Evolutionary conservation across 2,797 vertebrate species (phyloP).

Genomic region (Schizopygopsis malacanthus): DNA sequence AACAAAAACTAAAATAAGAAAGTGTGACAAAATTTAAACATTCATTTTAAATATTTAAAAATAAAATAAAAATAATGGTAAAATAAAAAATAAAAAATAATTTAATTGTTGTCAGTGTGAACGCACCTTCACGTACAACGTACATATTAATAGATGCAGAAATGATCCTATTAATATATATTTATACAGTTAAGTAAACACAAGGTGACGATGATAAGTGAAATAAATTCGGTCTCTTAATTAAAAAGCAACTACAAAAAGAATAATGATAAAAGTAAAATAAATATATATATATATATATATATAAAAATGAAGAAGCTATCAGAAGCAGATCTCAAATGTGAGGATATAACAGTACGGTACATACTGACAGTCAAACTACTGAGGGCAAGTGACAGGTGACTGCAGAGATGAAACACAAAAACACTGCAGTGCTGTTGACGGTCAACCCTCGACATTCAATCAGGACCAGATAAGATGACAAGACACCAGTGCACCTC

Average conservation of each 20-base stretch:
- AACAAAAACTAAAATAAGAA: not conserved
- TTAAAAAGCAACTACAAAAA: not conserved
- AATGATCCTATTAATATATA: conserved; percentile 36
- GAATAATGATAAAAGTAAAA: not conserved
- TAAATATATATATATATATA: not conserved
- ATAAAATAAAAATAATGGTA: not conserved
- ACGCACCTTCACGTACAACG: not conserved
- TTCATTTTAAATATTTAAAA: not conserved
- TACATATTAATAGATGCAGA: conserved; percentile 20
- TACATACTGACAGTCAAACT: conserved; percentile 64
- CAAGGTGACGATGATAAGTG: conserved; percentile 1
- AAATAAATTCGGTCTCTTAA: not conserved
- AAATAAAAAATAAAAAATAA: not conserved
- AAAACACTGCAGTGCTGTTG: conserved; percentile 63
- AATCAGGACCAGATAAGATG: conserved; percentile 1
- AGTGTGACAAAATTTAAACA: not conserved
- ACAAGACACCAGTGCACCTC: conserved; percentile 25
- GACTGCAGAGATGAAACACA: conserved; percentile 49
- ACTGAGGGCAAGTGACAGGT: conserved; percentile 46
- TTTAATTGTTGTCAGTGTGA: not conserved
- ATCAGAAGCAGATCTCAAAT: conserved; percentile 6
- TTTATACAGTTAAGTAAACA: conserved; percentile 20
- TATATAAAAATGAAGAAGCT: not conserved
- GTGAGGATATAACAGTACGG: conserved; percentile 57
- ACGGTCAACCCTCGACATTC: conserved; percentile 81